These are phyloP conservation scores for Caenorhabditis sulstoni DNA, from an alignment of 2,888 invertebrate genomes.

Conservation along the genomic window DNA sequence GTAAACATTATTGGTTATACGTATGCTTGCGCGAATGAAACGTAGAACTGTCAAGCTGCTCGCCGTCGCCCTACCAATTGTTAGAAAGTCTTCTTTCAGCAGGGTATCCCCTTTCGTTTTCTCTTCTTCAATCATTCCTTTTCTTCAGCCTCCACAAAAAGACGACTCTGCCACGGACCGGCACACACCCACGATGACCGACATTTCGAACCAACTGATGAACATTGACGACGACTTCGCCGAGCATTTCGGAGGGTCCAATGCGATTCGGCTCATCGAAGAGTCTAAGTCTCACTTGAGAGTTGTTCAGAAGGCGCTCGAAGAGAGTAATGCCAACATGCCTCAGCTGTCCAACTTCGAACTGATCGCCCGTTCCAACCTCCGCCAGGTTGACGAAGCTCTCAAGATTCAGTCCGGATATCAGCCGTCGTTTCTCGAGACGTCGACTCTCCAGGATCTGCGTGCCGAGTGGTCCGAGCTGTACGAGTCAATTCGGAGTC, in stretches of 20 bases:
- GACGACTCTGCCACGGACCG: conserved; percentile 65
- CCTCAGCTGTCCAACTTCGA: conserved; percentile 53
- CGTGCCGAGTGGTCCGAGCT: conserved; percentile 63
- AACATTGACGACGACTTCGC: conserved; percentile 68
- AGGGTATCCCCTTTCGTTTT: conserved; percentile 10
- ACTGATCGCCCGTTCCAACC: conserved; percentile 64
- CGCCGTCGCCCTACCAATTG: conserved; percentile 27
- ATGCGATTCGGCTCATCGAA: conserved; percentile 52
- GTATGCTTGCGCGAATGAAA: conserved; percentile 50
- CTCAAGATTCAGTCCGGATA: conserved; percentile 42
- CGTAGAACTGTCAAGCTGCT: conserved; percentile 38
- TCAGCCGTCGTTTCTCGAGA: conserved; percentile 43
- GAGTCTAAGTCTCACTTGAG: conserved; percentile 61
- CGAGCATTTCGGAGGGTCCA: conserved; percentile 57
- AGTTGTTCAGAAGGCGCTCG: conserved; percentile 60
- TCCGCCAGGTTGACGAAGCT: conserved; percentile 65
- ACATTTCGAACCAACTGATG: conserved; percentile 57
- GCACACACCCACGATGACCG: conserved; percentile 31
- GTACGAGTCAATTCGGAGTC: conserved; percentile 58
- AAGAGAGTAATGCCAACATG: conserved; percentile 47
- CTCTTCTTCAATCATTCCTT: background rate
- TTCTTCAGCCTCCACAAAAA: conserved; percentile 68
- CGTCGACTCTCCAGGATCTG: conserved; percentile 53
- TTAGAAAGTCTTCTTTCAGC: conserved; percentile 16
- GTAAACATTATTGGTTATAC: conserved; percentile 45